These are phyloP conservation scores for Brassicogethes aeneus DNA, from an alignment of 2,888 invertebrate genomes.

Conservation along the genomic window DNA sequence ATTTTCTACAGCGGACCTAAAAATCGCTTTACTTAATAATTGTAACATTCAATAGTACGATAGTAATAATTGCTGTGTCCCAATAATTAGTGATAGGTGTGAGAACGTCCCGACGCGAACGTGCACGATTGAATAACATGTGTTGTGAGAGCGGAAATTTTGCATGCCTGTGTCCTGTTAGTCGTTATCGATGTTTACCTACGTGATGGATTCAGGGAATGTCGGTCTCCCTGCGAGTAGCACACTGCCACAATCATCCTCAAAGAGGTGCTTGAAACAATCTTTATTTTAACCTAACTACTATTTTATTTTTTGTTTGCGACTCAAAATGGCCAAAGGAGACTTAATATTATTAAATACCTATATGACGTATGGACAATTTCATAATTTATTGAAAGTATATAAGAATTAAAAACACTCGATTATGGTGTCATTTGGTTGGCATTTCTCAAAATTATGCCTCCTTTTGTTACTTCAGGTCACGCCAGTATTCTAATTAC, in stretches of 20 bases:
- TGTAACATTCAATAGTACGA: conserved; percentile 26
- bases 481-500: no score
- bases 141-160: conserved; percentile 5
- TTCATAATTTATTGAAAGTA: no score
- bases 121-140: conserved; percentile 10
- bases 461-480: no score
- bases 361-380: no score
- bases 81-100: conserved; percentile 40
- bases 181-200: conserved; percentile 25
- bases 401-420: no score
- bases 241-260: conserved; percentile 33
- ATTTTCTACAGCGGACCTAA: neutral
- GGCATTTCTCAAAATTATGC: no score
- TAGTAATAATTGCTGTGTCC: conserved; percentile 39
- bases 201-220: conserved; percentile 31
- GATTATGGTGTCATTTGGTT: no score
- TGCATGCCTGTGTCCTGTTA: conserved; percentile 22
- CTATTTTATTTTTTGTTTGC: no score
- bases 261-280: conserved; percentile 4
- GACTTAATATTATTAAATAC: no score
- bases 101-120: conserved; percentile 21
- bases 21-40: conserved; percentile 25
- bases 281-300: no score
- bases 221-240: conserved; percentile 38
- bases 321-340: no score